phyloP scores from a whole-genome alignment of 1,140 invertebrate species.

The Drosophila rhopaloa region DNA sequence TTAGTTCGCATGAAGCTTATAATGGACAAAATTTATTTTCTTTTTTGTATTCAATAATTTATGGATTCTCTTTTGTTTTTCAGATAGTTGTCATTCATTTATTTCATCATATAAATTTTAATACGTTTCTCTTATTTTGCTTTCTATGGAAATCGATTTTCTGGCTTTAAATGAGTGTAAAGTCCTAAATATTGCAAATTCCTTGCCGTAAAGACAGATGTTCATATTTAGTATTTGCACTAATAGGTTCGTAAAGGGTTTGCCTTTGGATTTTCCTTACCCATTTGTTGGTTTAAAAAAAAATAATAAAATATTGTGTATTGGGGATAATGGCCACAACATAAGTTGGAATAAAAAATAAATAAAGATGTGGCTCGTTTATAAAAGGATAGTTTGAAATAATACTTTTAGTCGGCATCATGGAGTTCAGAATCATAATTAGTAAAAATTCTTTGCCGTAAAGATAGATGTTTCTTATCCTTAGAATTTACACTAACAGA shows the following conservation, averaged over 20 bases:
- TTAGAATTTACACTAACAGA: constrained; percentile 34
- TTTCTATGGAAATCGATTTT: constrained; percentile 37
- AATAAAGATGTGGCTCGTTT: not conserved
- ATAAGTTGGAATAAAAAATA: not conserved
- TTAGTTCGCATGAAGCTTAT: constrained; percentile 65
- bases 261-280: constrained; percentile 24
- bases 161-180: constrained; percentile 16
- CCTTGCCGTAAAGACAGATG: constrained; percentile 56
- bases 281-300: constrained; percentile 20
- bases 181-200: constrained; percentile 57
- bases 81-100: constrained; percentile 63
- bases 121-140: constrained; percentile 43
- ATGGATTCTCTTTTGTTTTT: constrained; percentile 50
- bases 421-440: constrained; percentile 50
- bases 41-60: constrained; percentile 22
- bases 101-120: constrained; percentile 47
- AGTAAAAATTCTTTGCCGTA: constrained; percentile 52
- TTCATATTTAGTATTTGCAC: constrained; percentile 41
- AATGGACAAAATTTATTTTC: constrained; percentile 68
- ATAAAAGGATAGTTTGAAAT: too few species aligned
- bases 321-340: not conserved
- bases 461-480: constrained; percentile 35
- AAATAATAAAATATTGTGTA: not conserved
- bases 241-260: constrained; percentile 43
- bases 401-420: not conserved